Conservation (phyloP, 2,797 vertebrate species). For the Dipus sagitta region DNA sequence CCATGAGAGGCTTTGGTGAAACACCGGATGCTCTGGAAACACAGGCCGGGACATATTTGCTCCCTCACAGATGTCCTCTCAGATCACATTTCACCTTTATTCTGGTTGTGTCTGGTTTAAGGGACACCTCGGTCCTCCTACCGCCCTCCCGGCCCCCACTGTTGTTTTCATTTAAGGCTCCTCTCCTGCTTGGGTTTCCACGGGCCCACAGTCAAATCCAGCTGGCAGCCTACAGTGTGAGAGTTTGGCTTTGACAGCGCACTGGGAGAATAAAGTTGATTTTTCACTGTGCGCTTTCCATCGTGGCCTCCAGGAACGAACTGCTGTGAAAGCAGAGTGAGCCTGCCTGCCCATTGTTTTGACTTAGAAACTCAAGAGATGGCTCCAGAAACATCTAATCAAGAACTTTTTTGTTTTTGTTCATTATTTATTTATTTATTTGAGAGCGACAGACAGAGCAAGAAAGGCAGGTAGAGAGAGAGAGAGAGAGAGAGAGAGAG, state of each 20-base stretch:
- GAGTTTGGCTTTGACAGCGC: neutral
- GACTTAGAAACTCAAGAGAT: neutral
- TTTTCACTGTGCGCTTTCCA: slow-evolving; percentile 41
- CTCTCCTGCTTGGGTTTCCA: neutral
- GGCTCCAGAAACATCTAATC: neutral
- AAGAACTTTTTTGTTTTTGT: no score
- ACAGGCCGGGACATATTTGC: neutral
- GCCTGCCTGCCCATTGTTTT: neutral
- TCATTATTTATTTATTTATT: no score
- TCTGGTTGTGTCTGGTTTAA: neutral
- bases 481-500: no score
- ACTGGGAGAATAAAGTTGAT: neutral
- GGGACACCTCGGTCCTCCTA: neutral
- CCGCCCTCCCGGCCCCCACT: neutral
- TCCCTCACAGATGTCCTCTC: neutral
- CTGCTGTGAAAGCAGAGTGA: neutral
- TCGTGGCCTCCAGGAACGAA: neutral
- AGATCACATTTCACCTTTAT: neutral
- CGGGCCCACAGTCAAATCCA: neutral
- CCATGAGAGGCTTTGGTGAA: neutral
- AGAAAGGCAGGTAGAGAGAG: no score
- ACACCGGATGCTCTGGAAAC: neutral
- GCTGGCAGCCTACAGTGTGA: neutral
- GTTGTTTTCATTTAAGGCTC: neutral
- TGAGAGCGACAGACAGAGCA: no score